Evolutionary conservation across 2,113 vertebrate genomes (phyloP).

Genomic region (Pleuronectes platessa): DNA sequence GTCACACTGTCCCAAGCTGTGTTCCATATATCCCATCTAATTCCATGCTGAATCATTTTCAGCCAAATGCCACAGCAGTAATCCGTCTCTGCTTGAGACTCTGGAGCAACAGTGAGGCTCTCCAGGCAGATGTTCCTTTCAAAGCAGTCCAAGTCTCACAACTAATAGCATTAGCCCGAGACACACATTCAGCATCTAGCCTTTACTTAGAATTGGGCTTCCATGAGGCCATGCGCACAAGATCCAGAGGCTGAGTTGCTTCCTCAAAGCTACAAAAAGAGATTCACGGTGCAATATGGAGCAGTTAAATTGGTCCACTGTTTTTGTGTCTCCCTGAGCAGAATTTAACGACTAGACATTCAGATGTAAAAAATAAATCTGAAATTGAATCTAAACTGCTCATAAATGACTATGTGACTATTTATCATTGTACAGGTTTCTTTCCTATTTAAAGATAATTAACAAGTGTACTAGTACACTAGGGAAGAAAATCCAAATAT

Average conservation of each 20-base stretch:
- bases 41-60: constrained; percentile 74
- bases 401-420: no score
- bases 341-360: not conserved
- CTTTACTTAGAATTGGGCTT: constrained; percentile 50
- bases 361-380: not conserved
- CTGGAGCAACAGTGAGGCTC: constrained; percentile 61
- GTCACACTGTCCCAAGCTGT: constrained; percentile 53
- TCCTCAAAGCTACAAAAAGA: constrained; percentile 26
- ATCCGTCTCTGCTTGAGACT: constrained; percentile 69
- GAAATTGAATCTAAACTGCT: not conserved
- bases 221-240: constrained; percentile 20
- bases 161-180: constrained; percentile 69
- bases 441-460: not conserved
- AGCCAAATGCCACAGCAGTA: constrained; percentile 68
- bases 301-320: constrained; percentile 1
- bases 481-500: not conserved
- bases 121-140: constrained; percentile 76
- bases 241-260: constrained; percentile 30
- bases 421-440: not conserved
- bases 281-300: not conserved
- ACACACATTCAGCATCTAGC: constrained; percentile 54
- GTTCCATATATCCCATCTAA: constrained; percentile 65
- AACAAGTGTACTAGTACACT: not conserved
- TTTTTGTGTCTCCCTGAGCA: not conserved
- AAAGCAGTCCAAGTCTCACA: constrained; percentile 62